phyloP scores from a whole-genome alignment of 2,113 vertebrate genomes.

The Sapajus apella region DNA sequence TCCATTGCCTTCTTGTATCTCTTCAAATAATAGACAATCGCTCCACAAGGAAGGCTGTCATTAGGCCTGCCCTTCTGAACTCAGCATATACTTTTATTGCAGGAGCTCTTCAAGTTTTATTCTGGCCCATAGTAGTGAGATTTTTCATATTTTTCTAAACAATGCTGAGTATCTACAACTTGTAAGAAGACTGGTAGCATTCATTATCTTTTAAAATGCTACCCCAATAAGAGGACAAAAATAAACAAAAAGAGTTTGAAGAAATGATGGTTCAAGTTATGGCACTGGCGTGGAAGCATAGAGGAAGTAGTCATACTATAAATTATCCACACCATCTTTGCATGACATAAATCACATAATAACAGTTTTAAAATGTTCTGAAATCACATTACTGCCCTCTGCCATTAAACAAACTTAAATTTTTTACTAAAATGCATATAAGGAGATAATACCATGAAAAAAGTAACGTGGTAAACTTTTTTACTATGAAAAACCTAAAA shows the following conservation, averaged over 20 bases:
- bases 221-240: neutral
- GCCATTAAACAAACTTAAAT: conserved; percentile 21
- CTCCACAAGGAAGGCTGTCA: neutral
- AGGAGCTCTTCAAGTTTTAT: neutral
- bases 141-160: conserved; percentile 32
- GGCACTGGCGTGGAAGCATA: neutral
- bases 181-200: conserved; percentile 17
- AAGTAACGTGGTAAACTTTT: no score
- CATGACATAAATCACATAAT: neutral
- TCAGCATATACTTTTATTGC: neutral
- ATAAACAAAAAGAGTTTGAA: neutral
- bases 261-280: neutral
- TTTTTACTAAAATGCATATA: conserved; percentile 56
- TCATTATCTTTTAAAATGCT: neutral
- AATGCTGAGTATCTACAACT: conserved; percentile 45
- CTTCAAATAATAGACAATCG: neutral
- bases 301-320: neutral
- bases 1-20: neutral
- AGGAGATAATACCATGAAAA: neutral
- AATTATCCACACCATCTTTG: neutral
- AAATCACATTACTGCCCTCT: neutral
- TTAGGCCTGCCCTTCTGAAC: neutral
- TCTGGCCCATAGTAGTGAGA: neutral
- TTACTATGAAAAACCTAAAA: neutral
- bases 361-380: neutral